Conservation (phyloP, 2,888 invertebrate genomes). For the Blastobasis adustella region DNA sequence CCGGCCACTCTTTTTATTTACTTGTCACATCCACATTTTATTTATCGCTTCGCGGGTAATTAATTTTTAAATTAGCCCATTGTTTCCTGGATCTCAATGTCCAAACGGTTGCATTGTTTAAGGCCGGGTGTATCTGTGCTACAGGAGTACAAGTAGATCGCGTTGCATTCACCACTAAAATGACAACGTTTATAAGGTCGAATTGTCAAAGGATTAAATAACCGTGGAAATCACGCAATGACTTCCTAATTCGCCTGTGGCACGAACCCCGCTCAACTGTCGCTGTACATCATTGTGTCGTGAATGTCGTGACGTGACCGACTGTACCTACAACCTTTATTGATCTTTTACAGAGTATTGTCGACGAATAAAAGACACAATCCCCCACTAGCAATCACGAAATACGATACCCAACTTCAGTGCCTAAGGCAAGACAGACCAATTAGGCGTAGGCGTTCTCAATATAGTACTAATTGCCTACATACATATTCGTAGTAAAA, state of each 20-base stretch:
- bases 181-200: constrained; percentile 28
- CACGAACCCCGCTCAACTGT: constrained; percentile 34
- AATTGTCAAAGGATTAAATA: constrained; percentile 34
- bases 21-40: constrained; percentile 53
- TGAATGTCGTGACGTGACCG: constrained; percentile 26
- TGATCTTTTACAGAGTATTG: constrained; percentile 26
- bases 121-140: neutral
- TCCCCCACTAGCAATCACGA: too few species aligned
- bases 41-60: constrained; percentile 65
- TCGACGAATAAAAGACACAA: neutral
- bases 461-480: too few species aligned
- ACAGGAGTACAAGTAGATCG: constrained; percentile 1
- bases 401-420: too few species aligned
- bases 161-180: constrained; percentile 4
- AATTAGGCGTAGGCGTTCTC: too few species aligned
- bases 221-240: constrained; percentile 54
- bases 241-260: constrained; percentile 34
- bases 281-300: constrained; percentile 15
- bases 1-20: constrained; percentile 50
- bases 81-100: constrained; percentile 27
- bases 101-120: constrained; percentile 15
- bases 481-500: too few species aligned
- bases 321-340: constrained; percentile 22
- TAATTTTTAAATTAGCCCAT: constrained; percentile 56
- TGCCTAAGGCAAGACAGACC: too few species aligned